A percentile compares a stretch with the other conserved stretches of the same genome.
Evolutionary conservation across 1,140 invertebrate species (phyloP).

Genomic region (Bradysia coprophila): DNA sequence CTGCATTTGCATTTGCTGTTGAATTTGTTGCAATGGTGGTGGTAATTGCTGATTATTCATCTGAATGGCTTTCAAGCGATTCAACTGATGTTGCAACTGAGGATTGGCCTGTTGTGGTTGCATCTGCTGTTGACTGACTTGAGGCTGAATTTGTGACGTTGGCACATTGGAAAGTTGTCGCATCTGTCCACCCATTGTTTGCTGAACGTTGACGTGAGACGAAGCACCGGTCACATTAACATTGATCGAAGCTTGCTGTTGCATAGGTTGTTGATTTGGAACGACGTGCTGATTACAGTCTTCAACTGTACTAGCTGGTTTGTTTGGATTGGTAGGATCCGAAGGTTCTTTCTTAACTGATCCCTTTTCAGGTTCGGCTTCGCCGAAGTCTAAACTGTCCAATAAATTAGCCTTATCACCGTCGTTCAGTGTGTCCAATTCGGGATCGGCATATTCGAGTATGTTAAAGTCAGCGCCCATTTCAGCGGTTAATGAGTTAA

Average conservation of each 20-base stretch:
- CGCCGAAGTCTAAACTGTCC: constrained; percentile 57
- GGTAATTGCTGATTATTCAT: constrained; percentile 2
- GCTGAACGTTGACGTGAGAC: too few relatives aligned
- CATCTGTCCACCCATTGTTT: too few relatives aligned
- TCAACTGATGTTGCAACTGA: background rate
- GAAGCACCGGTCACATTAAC: too few relatives aligned
- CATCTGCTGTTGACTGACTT: background rate
- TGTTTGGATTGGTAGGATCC: too few relatives aligned
- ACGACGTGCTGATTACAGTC: too few relatives aligned
- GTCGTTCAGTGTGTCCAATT: constrained; percentile 61
- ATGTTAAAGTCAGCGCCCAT: constrained; percentile 93
- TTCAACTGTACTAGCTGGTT: too few relatives aligned
- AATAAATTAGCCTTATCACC: constrained; percentile 57
- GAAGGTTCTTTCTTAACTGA: constrained; percentile 12
- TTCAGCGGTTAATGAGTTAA: constrained; percentile 50
- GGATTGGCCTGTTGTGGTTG: background rate
- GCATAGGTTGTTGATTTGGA: too few relatives aligned
- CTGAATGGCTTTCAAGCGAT: background rate
- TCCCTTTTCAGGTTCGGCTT: constrained; percentile 37
- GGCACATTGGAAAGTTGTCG: background rate
- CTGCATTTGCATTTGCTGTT: constrained; percentile 24
- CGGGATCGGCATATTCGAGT: constrained; percentile 85
- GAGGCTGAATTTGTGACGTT: too few relatives aligned
- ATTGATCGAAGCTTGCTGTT: too few relatives aligned
- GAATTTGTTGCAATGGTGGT: constrained; percentile 15